Percentiles rank a stretch among this genome's conserved stretches.
Evolutionary conservation across 2,113 vertebrate species (phyloP).

Genomic region (Notechis scutatus): DNA sequence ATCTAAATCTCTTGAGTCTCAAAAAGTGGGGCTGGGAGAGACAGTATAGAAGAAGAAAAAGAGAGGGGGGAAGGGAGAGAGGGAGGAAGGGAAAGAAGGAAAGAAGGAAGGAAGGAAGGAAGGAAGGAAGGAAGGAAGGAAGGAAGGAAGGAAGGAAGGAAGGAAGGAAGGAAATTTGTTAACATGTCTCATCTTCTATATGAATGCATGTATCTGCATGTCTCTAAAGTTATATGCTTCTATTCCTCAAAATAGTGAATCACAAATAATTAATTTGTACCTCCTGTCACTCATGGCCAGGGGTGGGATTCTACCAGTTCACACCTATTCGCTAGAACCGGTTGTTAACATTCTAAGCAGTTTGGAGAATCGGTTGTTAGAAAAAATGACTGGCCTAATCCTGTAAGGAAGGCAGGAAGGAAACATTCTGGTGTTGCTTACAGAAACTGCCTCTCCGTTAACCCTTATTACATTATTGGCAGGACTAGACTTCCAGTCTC

Average conservation of each 20-base stretch:
- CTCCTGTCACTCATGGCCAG: constrained; percentile 53
- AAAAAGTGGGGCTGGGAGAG: not conserved
- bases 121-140: not conserved
- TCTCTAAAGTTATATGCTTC: constrained; percentile 59
- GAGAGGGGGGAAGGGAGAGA: not conserved
- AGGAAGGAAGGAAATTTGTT: constrained; percentile 29
- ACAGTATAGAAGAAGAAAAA: constrained; percentile 33
- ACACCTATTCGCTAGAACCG: too few relatives aligned
- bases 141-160: constrained; percentile 20
- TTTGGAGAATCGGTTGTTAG: too few relatives aligned
- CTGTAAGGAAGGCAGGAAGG: too few relatives aligned
- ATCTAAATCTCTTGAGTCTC: constrained; percentile 47
- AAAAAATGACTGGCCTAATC: too few relatives aligned
- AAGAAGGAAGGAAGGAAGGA: not conserved
- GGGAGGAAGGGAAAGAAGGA: not conserved
- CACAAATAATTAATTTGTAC: constrained; percentile 68
- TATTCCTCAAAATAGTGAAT: constrained; percentile 63
- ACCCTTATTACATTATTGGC: too few relatives aligned
- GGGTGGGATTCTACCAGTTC: too few relatives aligned
- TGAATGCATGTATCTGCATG: not conserved
- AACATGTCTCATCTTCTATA: constrained; percentile 46
- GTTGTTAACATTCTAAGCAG: too few relatives aligned
- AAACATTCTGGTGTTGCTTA: too few relatives aligned
- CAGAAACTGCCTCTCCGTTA: too few relatives aligned
- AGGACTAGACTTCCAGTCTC: too few relatives aligned